These are phyloP conservation scores for Hydrotaea cyrtoneurina DNA, from an alignment of 2,888 invertebrate species.

Conservation along the genomic window DNA sequence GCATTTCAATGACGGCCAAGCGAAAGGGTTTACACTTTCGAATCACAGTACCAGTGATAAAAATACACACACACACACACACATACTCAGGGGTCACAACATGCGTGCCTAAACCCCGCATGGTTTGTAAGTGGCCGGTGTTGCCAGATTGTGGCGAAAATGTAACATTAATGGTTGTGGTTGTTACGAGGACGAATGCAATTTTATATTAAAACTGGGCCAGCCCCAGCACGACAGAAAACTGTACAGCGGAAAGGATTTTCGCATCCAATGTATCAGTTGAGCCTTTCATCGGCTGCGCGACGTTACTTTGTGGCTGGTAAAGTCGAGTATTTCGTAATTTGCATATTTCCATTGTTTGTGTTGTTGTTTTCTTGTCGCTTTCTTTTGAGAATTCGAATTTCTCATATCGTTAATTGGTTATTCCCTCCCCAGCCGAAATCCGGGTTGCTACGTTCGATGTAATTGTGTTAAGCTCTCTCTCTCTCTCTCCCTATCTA, in stretches of 20 bases:
- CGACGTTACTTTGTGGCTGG: neutral
- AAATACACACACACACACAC: neutral
- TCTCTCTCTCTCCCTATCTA: neutral
- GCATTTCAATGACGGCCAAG: conserved; percentile 29
- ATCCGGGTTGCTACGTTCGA: conserved; percentile 5
- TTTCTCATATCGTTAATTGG: conserved; percentile 3
- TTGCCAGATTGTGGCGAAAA: conserved; percentile 72
- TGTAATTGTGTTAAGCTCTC: neutral
- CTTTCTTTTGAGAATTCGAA: neutral
- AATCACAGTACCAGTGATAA: conserved; percentile 6
- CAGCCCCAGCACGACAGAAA: conserved; percentile 42
- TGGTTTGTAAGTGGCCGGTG: conserved; percentile 54
- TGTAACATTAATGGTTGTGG: neutral
- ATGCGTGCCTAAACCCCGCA: conserved; percentile 71
- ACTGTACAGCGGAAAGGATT: conserved; percentile 53
- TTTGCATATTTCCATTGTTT: conserved; percentile 25
- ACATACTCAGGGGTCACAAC: conserved; percentile 60
- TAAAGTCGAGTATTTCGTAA: neutral
- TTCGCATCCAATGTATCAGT: conserved; percentile 13
- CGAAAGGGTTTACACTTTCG: conserved; percentile 54
- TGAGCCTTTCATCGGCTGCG: neutral
- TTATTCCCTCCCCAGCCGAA: neutral
- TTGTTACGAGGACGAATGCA: neutral
- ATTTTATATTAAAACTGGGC: conserved; percentile 36
- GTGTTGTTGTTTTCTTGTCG: neutral